Base-by-base conservation (phyloP, 2,797 vertebrate genomes). In the Sebastes iracundus region DNA sequence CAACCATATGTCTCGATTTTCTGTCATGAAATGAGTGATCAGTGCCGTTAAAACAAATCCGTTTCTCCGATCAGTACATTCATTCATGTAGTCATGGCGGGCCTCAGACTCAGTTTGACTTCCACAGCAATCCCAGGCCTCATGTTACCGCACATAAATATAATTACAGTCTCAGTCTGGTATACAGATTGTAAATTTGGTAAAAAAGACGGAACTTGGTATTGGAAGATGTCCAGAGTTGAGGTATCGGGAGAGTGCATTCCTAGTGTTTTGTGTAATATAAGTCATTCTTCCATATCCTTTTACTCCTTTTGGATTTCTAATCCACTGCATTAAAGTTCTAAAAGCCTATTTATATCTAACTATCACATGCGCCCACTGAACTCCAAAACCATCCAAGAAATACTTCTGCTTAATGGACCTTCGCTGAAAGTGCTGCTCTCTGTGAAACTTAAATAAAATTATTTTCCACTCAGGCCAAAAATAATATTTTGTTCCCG, bases 351-450 rank as follows among this genome's bases (percentile, higher is more conserved):
- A 68, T 83, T 77, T 46, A 12, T 80, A 78, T 59, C 7, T 11
- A 22, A 25, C 38, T 80, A 32, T 82, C 67, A 67, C 81, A 49
- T 22, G 22, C 52, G 2, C 70, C 69, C 53, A 82, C 71, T 53
- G 30, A 46, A 14, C 14, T 61, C 49, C 35, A 75, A 79, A 77
- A 72, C 18, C 27, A 11, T 81, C 77, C 65, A 77, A 79, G 68
- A 81, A 86, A 64, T 58, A 69, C 76, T 87, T 84, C 81, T 83
- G 79, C 62, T 78, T 18, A 33, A 67, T 52, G 23, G 77, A 79
- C 74, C 85, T 82, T 68, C 38, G 56, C 66, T 61, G 18, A 60
- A 71, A 46, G 28, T 63, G 70, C 67, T 73, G 68, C 64, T 80
- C 53, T 35, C 25, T 78, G 30, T 70, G 32, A 85, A 84, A 70